Conservation (phyloP, 2,888 invertebrate genomes). For the Beris chalybata region DNA sequence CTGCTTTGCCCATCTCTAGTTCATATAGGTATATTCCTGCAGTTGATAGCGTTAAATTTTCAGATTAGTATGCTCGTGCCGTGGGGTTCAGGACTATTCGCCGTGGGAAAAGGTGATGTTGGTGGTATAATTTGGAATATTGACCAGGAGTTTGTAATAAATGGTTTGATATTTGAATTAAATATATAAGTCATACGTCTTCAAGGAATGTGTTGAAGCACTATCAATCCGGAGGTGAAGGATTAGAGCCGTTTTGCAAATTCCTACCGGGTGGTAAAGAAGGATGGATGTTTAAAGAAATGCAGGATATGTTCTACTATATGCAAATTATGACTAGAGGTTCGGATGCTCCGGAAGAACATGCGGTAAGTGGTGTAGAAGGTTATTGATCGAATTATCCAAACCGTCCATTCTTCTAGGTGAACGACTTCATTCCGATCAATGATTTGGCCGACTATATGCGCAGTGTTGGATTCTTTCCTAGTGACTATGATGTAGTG, state of each 20-base stretch:
- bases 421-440: constrained; percentile 63
- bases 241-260: constrained; percentile 70
- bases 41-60: neutral
- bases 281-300: constrained; percentile 71
- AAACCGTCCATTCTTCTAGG: constrained; percentile 16
- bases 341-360: constrained; percentile 65
- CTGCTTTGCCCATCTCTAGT: too few species aligned
- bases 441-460: constrained; percentile 72
- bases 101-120: constrained; percentile 60
- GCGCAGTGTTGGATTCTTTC: constrained; percentile 75
- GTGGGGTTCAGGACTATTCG: constrained; percentile 54
- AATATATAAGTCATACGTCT: neutral
- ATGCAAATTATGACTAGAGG: constrained; percentile 74
- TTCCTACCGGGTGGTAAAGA: constrained; percentile 70
- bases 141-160: constrained; percentile 57
- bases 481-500: constrained; percentile 71
- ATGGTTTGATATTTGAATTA: constrained; percentile 4
- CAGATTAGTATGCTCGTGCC: constrained; percentile 16
- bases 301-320: constrained; percentile 76
- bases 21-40: too few species aligned
- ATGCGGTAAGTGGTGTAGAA: constrained; percentile 55
- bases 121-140: constrained; percentile 63
- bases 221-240: constrained; percentile 59
- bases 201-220: constrained; percentile 60
- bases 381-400: neutral